A percentile compares a stretch with the other conserved stretches of the same genome.
These are phyloP conservation scores for Aurelia coerulea DNA, from an alignment of 30 jellyfish, hydroid and myxozoan genomes.

Conservation along the genomic window DNA sequence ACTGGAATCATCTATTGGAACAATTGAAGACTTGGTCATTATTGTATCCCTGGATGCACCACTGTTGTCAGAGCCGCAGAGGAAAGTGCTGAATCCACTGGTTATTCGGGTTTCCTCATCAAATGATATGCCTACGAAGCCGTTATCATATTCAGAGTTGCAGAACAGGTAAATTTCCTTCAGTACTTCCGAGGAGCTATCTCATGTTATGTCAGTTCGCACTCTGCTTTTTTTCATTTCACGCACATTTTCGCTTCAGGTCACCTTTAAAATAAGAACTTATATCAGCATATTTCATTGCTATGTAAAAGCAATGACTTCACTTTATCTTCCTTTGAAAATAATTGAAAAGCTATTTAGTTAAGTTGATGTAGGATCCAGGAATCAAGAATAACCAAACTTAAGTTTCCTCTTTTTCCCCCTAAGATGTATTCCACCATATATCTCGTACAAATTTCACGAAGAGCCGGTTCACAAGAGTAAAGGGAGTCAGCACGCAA, in stretches of 20 bases:
- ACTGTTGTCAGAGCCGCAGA: slow-evolving; percentile 85
- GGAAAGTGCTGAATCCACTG: slow-evolving; percentile 83
- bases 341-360: no score
- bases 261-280: no score
- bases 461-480: slow-evolving; percentile 73
- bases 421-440: slow-evolving; percentile 84
- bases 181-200: no score
- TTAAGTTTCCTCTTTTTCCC: no score
- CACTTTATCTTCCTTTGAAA: no score
- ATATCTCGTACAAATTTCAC: slow-evolving; percentile 72
- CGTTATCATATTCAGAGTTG: slow-evolving; percentile 54
- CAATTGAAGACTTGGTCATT: slow-evolving; percentile 75
- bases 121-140: slow-evolving; percentile 76
- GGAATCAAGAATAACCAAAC: no score
- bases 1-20: slow-evolving; percentile 45
- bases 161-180: slow-evolving; percentile 37
- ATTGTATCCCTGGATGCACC: slow-evolving; percentile 81
- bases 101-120: slow-evolving; percentile 66
- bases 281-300: no score
- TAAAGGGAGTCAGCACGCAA: slow-evolving; percentile 48
- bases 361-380: no score
- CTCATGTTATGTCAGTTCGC: no score
- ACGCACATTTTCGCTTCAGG: no score
- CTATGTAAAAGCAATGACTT: no score
- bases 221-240: no score